phyloP scores from a whole-genome alignment of 2,797 vertebrate species.

The Oryzias dopingdopingensis region DNA sequence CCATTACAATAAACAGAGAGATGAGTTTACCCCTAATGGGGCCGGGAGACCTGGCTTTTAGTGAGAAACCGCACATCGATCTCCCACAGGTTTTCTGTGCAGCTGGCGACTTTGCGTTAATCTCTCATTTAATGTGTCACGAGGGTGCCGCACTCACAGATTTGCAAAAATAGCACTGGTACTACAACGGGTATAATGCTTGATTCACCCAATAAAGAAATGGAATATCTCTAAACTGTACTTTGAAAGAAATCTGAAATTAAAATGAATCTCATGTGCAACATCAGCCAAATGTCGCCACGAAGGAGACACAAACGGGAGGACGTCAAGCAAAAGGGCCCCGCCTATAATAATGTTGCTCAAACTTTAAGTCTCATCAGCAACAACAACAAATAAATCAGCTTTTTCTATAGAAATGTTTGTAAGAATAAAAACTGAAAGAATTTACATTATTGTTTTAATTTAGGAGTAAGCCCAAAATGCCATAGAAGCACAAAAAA shows the following conservation, averaged over 20 bases:
- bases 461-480: too few species aligned
- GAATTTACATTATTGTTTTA: too few species aligned
- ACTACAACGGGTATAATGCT: slow-evolving; percentile 17
- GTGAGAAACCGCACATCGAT: slow-evolving; percentile 35
- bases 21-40: slow-evolving; percentile 36
- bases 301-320: too few species aligned
- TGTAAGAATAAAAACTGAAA: too few species aligned
- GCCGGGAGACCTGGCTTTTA: slow-evolving; percentile 31
- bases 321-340: too few species aligned
- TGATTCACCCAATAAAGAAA: slow-evolving; percentile 2
- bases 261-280: slow-evolving; percentile 12
- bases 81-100: slow-evolving; percentile 1
- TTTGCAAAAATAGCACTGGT: slow-evolving; percentile 19
- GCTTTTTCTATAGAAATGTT: too few species aligned
- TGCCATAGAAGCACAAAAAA: too few species aligned
- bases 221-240: slow-evolving; percentile 14
- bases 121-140: slow-evolving; percentile 15
- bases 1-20: slow-evolving; percentile 46
- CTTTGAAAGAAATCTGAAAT: slow-evolving; percentile 4
- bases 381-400: too few species aligned
- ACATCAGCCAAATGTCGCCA: slow-evolving; percentile 12
- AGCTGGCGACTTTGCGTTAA: slow-evolving; percentile 16
- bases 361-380: too few species aligned
- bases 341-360: too few species aligned
- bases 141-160: slow-evolving; percentile 9